Conservation (phyloP, 2,113 vertebrate species). For the Dryoscopus gambensis region DNA sequence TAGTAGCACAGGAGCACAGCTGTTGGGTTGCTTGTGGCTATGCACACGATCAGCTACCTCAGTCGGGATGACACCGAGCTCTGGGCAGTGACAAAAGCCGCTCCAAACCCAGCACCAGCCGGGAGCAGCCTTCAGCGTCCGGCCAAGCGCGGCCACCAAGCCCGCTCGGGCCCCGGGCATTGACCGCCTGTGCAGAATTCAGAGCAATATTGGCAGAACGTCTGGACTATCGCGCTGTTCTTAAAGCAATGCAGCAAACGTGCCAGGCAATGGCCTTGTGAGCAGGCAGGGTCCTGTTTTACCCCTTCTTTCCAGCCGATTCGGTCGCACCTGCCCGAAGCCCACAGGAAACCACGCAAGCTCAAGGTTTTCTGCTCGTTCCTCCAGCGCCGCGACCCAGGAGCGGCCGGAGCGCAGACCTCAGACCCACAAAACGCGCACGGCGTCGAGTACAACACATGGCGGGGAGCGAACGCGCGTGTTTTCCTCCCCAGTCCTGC, state of each 20-base stretch:
- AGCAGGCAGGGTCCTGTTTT: neutral
- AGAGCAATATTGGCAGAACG: fast-evolving
- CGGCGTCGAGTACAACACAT: fast-evolving
- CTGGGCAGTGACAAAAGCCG: fast-evolving
- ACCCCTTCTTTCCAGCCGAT: neutral
- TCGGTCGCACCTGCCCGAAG: neutral
- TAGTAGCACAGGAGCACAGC: neutral
- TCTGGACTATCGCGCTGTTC: fast-evolving
- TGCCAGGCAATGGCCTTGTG: neutral
- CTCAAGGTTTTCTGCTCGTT: fast-evolving
- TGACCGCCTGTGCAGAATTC: neutral
- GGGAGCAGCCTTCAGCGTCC: neutral
- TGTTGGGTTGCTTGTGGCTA: neutral
- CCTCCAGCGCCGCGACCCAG: neutral
- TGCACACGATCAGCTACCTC: fast-evolving
- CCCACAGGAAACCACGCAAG: fast-evolving
- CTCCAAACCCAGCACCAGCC: neutral
- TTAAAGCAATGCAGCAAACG: neutral
- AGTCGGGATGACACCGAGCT: neutral
- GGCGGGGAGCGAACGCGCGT: fast-evolving
- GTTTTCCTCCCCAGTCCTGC: neutral
- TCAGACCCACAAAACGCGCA: fast-evolving
- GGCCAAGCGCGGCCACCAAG: too few species aligned
- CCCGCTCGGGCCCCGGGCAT: neutral
- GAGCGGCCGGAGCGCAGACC: neutral